Base-by-base conservation (phyloP, 2,888 invertebrate species). In the Watsonalla binaria region DNA sequence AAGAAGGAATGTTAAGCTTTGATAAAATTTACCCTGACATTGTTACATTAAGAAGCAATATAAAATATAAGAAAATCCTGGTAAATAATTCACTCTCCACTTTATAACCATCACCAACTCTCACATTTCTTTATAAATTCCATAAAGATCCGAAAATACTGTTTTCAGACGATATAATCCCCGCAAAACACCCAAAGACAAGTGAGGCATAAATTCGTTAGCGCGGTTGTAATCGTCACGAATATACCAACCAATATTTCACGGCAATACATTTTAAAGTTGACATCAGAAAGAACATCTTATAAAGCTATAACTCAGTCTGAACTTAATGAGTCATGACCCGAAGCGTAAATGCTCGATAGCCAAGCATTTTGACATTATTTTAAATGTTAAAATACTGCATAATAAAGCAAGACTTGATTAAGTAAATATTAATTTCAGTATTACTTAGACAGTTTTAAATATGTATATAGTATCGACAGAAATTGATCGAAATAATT, bases 241-340 rank as follows among this genome's bases (percentile, higher is more conserved):
- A 82, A 83, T 84, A 84, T 79, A 79, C 80, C 74, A 74, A 78
- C 80, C 66, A 78, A 86, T 86, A 87, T 87, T 76, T 90, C 82
- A 89, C 82, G 61, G 74, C 78, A 72, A 78, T 90, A 89, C 86
- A 89, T 90, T 89, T 86, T 80, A 87, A 90, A 90, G 89, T 90
- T 90, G 90, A 90, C 88, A 84, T 82, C 82, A 84, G 86, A 89
- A 88, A 89, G 89, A 89, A 84, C 83, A 76, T 85, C 85, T 84
- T 86, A 85, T 87, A 86, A 78, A 82, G 84, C 72, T 59, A 83
- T 89, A 85, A 80, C 76, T 88, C 78, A 86, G 75, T 70, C 67
- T 70, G 72, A 75, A 81, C 80, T 81, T 80, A 79, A 82, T 82
- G 84, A 81, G 59, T 77, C 76, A 77, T 60, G 57, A 56, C 67